Base-by-base conservation (phyloP, 1,140 invertebrate genomes). In the Daktulosphaira vitifoliae region DNA sequence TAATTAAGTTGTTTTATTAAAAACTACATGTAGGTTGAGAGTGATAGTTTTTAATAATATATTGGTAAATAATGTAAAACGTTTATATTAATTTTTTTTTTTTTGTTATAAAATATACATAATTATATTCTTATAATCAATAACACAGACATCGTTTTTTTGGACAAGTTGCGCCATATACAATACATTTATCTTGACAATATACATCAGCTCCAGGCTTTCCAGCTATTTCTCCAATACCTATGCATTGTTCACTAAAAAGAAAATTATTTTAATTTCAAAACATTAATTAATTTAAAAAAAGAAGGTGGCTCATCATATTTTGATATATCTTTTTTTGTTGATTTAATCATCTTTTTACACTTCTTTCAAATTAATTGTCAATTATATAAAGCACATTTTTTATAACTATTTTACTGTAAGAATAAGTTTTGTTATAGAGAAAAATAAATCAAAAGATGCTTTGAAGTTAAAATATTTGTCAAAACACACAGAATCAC, bases 131-230 rank as follows among this genome's bases (percentile, higher is more conserved):
- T n/a, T n/a, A n/a, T 11, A 66, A 39, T 70, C 49, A 73, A 66
- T 84, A 87, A 73, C 89, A 91, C 66, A 76, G 76, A 70, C 89
- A 91, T 71, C 84, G 80, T 68, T 88, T 74, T 25, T 74, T 74
- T 2, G 88, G 86, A 72, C 89, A 90, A 46, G 76, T 51, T 2
- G 83, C 80, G 13, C 81, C 81, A 74, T 87, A 86, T 16, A 86
- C 82, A 64, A 90, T 80, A 76, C 89, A 91, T 67, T 85, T 79
- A 72, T 90, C 87, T 80, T 87, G 82, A 71, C 89, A 90, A 70
- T 88, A 88, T n/a, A 85, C 81, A 68, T 88, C 86, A 6, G 87
- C 87, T 25, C 87, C 88, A 13, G 80, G 79, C 56, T 78, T 77
- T 13, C 84, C 86, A 69, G 77, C 81, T 65, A 88, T 73, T 68